Conservation (phyloP, 2,888 invertebrate genomes). For the Iselma pallidipennis region DNA sequence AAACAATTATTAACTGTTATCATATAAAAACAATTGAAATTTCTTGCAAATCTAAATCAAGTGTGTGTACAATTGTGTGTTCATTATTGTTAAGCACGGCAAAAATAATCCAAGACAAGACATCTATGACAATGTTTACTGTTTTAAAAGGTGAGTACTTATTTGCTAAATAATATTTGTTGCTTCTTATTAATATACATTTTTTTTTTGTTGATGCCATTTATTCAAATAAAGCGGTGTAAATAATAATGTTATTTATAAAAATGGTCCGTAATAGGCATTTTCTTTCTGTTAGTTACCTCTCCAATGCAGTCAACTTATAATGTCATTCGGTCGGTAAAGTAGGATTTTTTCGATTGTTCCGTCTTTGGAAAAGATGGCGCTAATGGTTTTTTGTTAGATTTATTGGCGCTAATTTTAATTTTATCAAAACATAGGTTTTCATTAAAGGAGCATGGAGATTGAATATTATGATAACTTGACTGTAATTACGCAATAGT, state of each 20-base stretch:
- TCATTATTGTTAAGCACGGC: not conserved
- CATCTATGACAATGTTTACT: not conserved
- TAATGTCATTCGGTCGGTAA: conserved; percentile 18
- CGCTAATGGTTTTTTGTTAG: not conserved
- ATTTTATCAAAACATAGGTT: not conserved
- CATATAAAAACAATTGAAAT: not conserved
- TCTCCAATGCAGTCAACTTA: not conserved
- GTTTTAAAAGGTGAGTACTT: not conserved
- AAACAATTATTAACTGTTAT: not conserved
- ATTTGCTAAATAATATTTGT: not conserved
- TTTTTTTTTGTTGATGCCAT: not conserved
- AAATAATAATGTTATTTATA: conserved; percentile 4
- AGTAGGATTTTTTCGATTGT: conserved; percentile 9
- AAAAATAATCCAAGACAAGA: not conserved
- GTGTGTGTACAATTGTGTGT: not conserved
- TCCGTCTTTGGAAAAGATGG: not conserved
- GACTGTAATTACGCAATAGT: not conserved
- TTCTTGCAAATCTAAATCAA: not conserved
- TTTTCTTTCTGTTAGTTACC: not conserved
- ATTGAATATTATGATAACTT: not conserved
- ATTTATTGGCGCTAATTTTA: not conserved
- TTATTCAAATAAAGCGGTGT: not conserved
- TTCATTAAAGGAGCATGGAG: too few species aligned
- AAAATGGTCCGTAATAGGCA: not conserved
- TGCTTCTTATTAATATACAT: not conserved